Base-by-base conservation (phyloP, 2,113 vertebrate genomes). In the Caranx melampygus region DNA sequence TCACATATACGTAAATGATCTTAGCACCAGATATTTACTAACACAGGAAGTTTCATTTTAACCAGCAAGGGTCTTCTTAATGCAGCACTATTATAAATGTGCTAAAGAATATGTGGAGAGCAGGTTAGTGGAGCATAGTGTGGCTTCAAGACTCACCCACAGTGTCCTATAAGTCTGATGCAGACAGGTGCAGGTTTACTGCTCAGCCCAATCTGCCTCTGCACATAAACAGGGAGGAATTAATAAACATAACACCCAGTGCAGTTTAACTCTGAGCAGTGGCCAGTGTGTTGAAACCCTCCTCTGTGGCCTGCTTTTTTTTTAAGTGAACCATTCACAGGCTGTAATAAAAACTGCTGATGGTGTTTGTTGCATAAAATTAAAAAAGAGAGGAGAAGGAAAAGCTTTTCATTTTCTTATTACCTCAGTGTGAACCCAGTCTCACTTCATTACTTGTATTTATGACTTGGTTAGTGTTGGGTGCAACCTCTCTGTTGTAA, bases 371-470 rank as follows among this genome's bases (percentile, higher is more conserved):
- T 67, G 26, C 37, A 76, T 58, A 51, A 59, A 70, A 59, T 51
- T 11, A n/a, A 62, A 78, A 40, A 61, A 26, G 26, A 26, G 26
- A 26, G 26, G 26, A 26, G 26, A 26, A 26, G 26, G 26, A 26
- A 20, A 55, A 33, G 20, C 10, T 47, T 72, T 52, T 37, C 14
- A 34, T 79, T 78, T 66, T 64, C 14, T 63, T 47, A 55, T 57
- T 16, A 70, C 57, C 66, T 60, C 81, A 67, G 74, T 33, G 6
- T 73, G 55, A 82, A 72, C n/a, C 21, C 18, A 62, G 83, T 78
- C 83, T 76, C 68, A 70, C 61, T 42, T 67, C 63, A 87, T 87
- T 85, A 86, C 67, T 82, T 82, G 65, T 52, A 65, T 74, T 81
- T 73, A 89, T 75, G 83, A 89, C 72, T 57, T 26, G 37, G 47